Evolutionary conservation across 2,113 vertebrate genomes (phyloP).

Genomic region (Corapipo altera): DNA sequence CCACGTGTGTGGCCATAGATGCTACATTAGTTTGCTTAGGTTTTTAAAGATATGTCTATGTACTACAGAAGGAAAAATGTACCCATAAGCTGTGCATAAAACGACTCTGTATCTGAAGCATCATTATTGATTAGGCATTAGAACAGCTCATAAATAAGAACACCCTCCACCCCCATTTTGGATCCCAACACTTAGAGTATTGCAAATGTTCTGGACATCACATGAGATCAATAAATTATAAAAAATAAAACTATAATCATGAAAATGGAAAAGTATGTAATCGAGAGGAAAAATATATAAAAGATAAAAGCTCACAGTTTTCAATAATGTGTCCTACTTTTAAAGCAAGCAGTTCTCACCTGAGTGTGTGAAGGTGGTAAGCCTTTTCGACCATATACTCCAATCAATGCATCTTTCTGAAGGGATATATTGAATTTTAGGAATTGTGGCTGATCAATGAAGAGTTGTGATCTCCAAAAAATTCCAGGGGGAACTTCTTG

Average conservation of each 20-base stretch:
- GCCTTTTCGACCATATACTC: constrained; percentile 95
- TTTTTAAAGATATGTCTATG: background rate
- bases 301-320: constrained; percentile 13
- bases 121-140: background rate
- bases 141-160: background rate
- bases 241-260: background rate
- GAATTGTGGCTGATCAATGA: constrained; percentile 91
- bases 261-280: background rate
- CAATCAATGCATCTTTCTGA: constrained; percentile 95
- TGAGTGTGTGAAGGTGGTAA: constrained; percentile 96
- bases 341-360: constrained; percentile 71
- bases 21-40: background rate
- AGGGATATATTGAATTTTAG: constrained; percentile 99
- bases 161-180: background rate
- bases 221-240: background rate
- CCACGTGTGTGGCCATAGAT: background rate
- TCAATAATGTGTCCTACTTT: background rate
- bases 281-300: background rate
- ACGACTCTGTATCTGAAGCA: background rate
- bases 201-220: background rate
- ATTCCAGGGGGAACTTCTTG: constrained; percentile 91
- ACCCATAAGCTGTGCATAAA: background rate
- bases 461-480: constrained; percentile 95
- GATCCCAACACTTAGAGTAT: background rate
- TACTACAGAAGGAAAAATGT: background rate